Conservation (phyloP, 1,140 invertebrate genomes). For the Drosophila mojavensis region DNA sequence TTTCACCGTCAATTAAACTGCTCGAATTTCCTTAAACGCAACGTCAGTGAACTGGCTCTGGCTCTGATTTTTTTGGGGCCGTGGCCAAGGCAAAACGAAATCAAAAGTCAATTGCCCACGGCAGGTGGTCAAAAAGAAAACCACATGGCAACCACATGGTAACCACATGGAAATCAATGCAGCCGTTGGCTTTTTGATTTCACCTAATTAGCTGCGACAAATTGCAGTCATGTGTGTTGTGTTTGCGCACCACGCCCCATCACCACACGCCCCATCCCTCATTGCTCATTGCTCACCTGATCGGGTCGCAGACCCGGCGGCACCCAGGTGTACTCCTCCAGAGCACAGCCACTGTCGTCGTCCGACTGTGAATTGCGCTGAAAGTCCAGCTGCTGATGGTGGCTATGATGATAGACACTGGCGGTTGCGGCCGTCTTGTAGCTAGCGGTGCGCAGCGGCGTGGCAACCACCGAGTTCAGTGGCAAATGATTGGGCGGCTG, state of each 20-base stretch:
- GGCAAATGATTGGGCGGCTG: slow-evolving; percentile 77
- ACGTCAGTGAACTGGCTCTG: slow-evolving; percentile 57
- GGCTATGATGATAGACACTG: slow-evolving; percentile 67
- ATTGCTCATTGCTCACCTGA: slow-evolving; percentile 88
- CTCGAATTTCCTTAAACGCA: slow-evolving; percentile 64
- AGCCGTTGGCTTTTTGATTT: slow-evolving; percentile 43
- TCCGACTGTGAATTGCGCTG: slow-evolving; percentile 97
- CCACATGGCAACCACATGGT: background rate
- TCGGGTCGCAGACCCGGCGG: slow-evolving; percentile 97
- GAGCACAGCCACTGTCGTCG: slow-evolving; percentile 97
- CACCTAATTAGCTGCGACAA: slow-evolving; percentile 69
- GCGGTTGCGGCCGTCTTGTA: slow-evolving; percentile 73
- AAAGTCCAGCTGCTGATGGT: slow-evolving; percentile 87
- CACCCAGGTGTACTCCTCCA: slow-evolving; percentile 99
- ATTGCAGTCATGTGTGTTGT: slow-evolving; percentile 47
- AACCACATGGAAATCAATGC: slow-evolving; percentile 24
- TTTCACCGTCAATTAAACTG: slow-evolving; percentile 52
- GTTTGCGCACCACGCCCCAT: background rate
- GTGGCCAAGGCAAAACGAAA: slow-evolving; percentile 47
- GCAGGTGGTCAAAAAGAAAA: slow-evolving; percentile 51
- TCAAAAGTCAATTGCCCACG: slow-evolving; percentile 41
- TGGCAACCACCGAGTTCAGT: slow-evolving; percentile 68
- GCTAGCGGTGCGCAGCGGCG: slow-evolving; percentile 73
- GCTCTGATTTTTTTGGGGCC: slow-evolving; percentile 18
- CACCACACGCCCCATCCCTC: background rate